phyloP scores from a whole-genome alignment of 2,888 invertebrate species.

The Mactromeris polynyma region DNA sequence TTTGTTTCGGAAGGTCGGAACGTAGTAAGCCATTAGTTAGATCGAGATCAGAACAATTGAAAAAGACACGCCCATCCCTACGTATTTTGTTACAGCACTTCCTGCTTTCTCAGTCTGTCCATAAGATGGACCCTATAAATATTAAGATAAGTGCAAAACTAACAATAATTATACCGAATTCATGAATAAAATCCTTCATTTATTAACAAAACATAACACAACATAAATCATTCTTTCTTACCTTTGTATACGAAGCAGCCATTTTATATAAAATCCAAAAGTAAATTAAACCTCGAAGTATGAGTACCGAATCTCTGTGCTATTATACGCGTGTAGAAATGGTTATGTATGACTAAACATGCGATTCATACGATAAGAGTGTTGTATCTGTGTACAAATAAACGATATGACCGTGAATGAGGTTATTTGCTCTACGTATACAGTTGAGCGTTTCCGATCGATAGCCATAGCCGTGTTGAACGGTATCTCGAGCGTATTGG shows the following conservation, averaged over 20 bases:
- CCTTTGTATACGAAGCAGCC: constrained; percentile 21
- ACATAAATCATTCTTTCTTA: not conserved
- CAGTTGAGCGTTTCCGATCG: no score
- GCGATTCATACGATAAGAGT: not conserved
- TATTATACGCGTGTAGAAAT: not conserved
- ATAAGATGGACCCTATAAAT: not conserved
- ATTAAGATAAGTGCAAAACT: not conserved
- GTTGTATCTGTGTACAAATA: not conserved
- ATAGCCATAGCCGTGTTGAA: no score
- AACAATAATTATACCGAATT: not conserved
- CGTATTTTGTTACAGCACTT: not conserved
- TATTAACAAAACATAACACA: not conserved
- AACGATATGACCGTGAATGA: no score
- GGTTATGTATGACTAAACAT: not conserved
- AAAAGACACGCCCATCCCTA: not conserved
- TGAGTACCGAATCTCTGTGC: not conserved
- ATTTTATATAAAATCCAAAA: constrained; percentile 6
- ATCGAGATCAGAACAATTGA: no score
- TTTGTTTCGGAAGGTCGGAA: no score
- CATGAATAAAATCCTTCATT: not conserved
- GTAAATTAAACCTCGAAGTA: not conserved
- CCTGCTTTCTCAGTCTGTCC: not conserved
- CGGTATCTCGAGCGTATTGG: no score
- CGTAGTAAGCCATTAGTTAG: no score
- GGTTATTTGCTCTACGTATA: no score